Base-by-base conservation (phyloP, 1,140 invertebrate species). In the Euura saliciscinereae region DNA sequence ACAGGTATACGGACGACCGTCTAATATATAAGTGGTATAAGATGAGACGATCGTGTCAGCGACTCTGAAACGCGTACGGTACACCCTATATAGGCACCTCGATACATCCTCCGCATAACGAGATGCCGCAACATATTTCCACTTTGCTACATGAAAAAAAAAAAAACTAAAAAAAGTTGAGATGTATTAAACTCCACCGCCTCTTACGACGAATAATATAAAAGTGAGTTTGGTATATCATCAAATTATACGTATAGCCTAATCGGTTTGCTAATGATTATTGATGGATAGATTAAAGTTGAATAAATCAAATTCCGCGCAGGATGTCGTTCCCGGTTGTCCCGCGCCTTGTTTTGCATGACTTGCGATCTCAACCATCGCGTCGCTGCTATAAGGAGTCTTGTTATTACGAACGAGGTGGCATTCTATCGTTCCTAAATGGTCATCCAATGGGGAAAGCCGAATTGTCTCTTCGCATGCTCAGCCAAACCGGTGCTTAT, bases 1-100 rank as follows among this genome's bases (percentile, higher is more conserved):
- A n/a, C 89, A 90, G 87, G 89, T 89, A 81, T 59, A 59, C 8
- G 4, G 51, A 59, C 8, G 51, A 59, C n/a, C 51, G 51, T 59
- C 51, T 59, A 59, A 59, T 59, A 59, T 59, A 59, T 5, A 59
- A 59, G 51, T 5, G 51, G 51, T 59, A n/a, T 59, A 59, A 59
- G 51, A n/a, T n/a, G n/a, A 59, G 51, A 59, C 51, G 51, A 2
- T 5, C 51, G 51, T 59, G 8, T 59, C 51, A 5, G 51, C 51
- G 51, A 3, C 51, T 10, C 51, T 59, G 4, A n/a, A 59, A 51
- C 46, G 11, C n/a, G n/a, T n/a, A n/a, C n/a, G n/a, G n/a, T n/a
- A n/a, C n/a, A n/a, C n/a, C n/a, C n/a, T n/a, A n/a, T n/a, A n/a
- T n/a, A n/a, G n/a, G n/a, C n/a, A n/a, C n/a, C n/a, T n/a, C n/a